phyloP scores from a whole-genome alignment of 2,888 invertebrate species.

The Orthosia cruda region DNA sequence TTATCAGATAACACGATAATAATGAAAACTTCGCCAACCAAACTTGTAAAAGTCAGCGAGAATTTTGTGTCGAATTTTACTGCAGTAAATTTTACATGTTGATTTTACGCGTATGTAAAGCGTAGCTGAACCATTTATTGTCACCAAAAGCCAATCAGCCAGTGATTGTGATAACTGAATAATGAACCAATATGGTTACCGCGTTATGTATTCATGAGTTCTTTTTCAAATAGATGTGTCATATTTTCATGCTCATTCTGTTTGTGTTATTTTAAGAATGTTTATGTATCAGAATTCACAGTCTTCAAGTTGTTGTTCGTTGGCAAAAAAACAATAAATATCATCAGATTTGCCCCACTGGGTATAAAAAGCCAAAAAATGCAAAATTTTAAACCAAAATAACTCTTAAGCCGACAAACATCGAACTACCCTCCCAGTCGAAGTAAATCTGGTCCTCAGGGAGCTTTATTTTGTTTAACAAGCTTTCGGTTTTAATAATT shows the following conservation, averaged over 20 bases:
- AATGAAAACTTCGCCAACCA: background rate
- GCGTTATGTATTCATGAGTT: slow-evolving; percentile 21
- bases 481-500: slow-evolving; percentile 49
- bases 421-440: slow-evolving; percentile 16
- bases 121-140: slow-evolving; percentile 62
- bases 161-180: slow-evolving; percentile 68
- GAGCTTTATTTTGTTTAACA: slow-evolving; percentile 56
- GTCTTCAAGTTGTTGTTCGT: slow-evolving; percentile 5
- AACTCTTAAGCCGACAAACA: slow-evolving; percentile 24
- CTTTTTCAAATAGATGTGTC: background rate
- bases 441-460: slow-evolving; percentile 45
- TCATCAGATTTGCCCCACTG: slow-evolving; percentile 1
- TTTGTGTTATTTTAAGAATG: slow-evolving; percentile 3
- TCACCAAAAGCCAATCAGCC: slow-evolving; percentile 70
- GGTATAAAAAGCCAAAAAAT: slow-evolving; percentile 17
- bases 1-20: background rate
- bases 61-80: slow-evolving; percentile 29
- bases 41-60: slow-evolving; percentile 17
- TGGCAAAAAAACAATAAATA: slow-evolving; percentile 12
- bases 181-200: slow-evolving; percentile 62
- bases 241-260: background rate
- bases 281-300: background rate
- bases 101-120: slow-evolving; percentile 62
- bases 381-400: slow-evolving; percentile 19
- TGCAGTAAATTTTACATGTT: slow-evolving; percentile 40